Percentiles rank a stretch among this genome's conserved stretches.
These are phyloP conservation scores for Mormyrops attenuatus DNA, from an alignment of 2,797 vertebrate genomes.

Conservation along the genomic window DNA sequence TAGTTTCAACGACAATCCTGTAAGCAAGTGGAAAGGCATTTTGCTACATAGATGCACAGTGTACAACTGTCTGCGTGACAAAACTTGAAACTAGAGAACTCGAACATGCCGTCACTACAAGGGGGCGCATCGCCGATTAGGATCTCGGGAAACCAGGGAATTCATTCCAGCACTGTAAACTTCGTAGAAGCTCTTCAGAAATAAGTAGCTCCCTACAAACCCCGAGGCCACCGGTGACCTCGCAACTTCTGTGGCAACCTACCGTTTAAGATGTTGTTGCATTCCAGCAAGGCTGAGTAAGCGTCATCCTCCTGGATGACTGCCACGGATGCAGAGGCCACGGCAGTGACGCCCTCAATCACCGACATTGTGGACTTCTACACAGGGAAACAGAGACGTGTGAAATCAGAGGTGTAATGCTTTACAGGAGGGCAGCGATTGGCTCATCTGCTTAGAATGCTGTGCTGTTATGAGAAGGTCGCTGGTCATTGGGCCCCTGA, in stretches of 20 bases:
- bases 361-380: slow-evolving; percentile 65
- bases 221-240: no score
- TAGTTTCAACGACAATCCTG: not conserved
- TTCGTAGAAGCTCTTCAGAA: not conserved
- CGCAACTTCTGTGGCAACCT: slow-evolving; percentile 24
- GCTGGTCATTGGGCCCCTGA: not conserved
- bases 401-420: not conserved
- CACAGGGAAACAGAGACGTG: not conserved
- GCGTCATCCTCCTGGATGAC: slow-evolving; percentile 67
- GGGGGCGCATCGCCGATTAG: not conserved
- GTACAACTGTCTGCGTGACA: not conserved
- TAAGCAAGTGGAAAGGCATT: not conserved
- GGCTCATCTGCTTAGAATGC: not conserved
- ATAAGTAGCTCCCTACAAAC: not conserved
- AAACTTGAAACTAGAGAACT: not conserved
- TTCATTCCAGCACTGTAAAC: not conserved
- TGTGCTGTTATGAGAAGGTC: not conserved
- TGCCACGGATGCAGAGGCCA: slow-evolving; percentile 68
- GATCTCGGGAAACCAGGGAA: not conserved
- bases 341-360: slow-evolving; percentile 68
- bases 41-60: not conserved
- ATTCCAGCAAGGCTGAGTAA: slow-evolving; percentile 68
- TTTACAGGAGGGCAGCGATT: not conserved
- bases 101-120: not conserved
- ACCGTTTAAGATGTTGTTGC: slow-evolving; percentile 73